Evolutionary conservation across 2,888 invertebrate genomes (phyloP), one percentile per base, ranked within the genome.

Genomic region (Napeogenes inachia): DNA sequence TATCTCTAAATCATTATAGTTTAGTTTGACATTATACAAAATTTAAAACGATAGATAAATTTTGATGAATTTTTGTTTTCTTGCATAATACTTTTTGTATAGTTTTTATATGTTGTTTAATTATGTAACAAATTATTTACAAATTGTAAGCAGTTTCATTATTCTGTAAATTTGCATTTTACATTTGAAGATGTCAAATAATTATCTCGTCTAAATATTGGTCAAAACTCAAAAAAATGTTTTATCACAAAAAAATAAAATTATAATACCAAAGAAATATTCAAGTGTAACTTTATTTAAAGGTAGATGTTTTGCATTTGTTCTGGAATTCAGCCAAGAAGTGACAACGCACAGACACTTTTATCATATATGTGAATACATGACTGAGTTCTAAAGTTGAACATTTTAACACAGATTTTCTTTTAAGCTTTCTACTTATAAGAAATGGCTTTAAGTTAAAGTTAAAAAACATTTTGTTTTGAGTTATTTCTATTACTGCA

Each of bases 341-440:
- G 59, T 47, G 56, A 67, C 63, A 62, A 60, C 56, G 55, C 53
- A 57, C 13, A 50, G 32, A 57, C 54, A 62, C 60, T 63, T 63
- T 63, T 61, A 61, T 65, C 58, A 60, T 60, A 63, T 67, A 60
- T 61, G 55, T 58, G 58, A 54, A 61, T 63, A 65, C 65, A 65
- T 67, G 58, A 61, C 59, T 63, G 60, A 61, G 59, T 65, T 63
- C 61, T 30, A 54, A 60, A 56, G 45, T 58, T 54, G 45, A 45
- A 59, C n/a, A 30, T 35, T 62, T 58, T 46, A 63, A 56, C 45
- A 57, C 38, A 59, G 59, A 61, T 61, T 61, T 54, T 61, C 12
- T 45, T 57, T 42, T 32, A 50, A 38, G 50, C n/a, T 33, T 56
- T 12, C 42, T 45, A 33, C 4, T 21, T 21, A 45, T 55, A 47